phyloP scores from a whole-genome alignment of 1,140 invertebrate species.

The Aphelinus atriplicis region DNA sequence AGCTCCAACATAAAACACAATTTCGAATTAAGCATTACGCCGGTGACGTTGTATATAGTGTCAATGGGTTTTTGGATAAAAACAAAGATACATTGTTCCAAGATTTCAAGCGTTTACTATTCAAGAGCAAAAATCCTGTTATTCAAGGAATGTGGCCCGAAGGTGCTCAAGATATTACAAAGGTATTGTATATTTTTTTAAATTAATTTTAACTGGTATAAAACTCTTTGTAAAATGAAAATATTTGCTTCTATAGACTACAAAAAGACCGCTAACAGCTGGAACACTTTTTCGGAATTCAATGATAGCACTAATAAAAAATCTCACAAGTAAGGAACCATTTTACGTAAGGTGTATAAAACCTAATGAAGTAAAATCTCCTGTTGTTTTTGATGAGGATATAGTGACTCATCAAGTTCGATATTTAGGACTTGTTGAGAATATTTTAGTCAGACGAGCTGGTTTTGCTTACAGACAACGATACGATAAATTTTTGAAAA shows the following conservation, averaged over 20 bases:
- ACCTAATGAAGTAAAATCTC: conserved; percentile 92
- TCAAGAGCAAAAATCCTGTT: conserved; percentile 79
- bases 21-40: conserved; percentile 94
- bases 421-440: conserved; percentile 92
- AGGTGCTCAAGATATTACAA: conserved; percentile 88
- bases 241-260: conserved; percentile 74
- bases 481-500: conserved; percentile 87
- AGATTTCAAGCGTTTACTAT: conserved; percentile 93
- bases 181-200: conserved; percentile 66
- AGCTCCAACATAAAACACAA: conserved; percentile 81
- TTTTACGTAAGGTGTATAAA: conserved; percentile 98
- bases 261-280: conserved; percentile 91
- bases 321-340: conserved; percentile 90
- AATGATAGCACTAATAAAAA: conserved; percentile 89
- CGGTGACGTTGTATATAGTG: conserved; percentile 93
- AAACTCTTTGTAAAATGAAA: conserved; percentile 1
- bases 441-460: conserved; percentile 91
- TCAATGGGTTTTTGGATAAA: conserved; percentile 93
- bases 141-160: conserved; percentile 95
- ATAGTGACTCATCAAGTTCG: conserved; percentile 89
- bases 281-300: conserved; percentile 95
- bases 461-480: conserved; percentile 92
- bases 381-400: conserved; percentile 80
- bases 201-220: conserved; percentile 2
- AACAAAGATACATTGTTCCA: conserved; percentile 96